phyloP scores from a whole-genome alignment of 2,797 vertebrate genomes.

The Pteronotus mesoamericanus region DNA sequence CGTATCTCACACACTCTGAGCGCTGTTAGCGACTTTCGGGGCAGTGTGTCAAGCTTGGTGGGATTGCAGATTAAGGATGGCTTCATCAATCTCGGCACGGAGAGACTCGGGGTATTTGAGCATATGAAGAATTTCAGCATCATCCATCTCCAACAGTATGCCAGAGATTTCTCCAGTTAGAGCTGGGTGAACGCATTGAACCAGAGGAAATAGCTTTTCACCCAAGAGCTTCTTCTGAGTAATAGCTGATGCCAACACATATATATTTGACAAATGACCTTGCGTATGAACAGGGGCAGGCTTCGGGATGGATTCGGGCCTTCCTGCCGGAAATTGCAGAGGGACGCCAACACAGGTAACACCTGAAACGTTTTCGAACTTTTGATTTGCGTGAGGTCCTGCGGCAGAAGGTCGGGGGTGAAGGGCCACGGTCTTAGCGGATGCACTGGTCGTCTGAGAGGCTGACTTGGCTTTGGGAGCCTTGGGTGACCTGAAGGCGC shows the following conservation, averaged over 20 bases:
- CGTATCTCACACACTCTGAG: slow-evolving; percentile 68
- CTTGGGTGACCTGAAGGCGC: neutral
- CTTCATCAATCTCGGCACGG: slow-evolving; percentile 95
- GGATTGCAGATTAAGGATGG: slow-evolving; percentile 94
- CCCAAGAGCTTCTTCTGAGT: neutral
- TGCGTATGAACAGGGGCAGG: slow-evolving; percentile 92
- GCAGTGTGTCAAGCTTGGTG: slow-evolving; percentile 95
- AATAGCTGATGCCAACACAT: neutral
- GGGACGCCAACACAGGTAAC: neutral
- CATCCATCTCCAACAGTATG: slow-evolving; percentile 89
- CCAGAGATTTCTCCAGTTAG: slow-evolving; percentile 88
- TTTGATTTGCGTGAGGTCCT: neutral
- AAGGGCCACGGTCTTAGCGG: neutral
- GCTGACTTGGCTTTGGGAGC: neutral
- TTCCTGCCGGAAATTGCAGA: neutral
- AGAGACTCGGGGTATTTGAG: slow-evolving; percentile 94
- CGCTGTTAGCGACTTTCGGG: slow-evolving; percentile 88
- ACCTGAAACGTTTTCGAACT: neutral
- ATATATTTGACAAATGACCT: slow-evolving; percentile 78
- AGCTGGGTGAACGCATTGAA: neutral
- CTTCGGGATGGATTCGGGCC: slow-evolving; percentile 89
- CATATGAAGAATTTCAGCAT: slow-evolving; percentile 96
- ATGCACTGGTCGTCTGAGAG: neutral
- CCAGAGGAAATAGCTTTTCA: neutral
- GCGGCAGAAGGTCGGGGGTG: neutral